These are phyloP conservation scores for Fundulus diaphanus DNA, from an alignment of 2,797 vertebrate species.

Conservation along the genomic window DNA sequence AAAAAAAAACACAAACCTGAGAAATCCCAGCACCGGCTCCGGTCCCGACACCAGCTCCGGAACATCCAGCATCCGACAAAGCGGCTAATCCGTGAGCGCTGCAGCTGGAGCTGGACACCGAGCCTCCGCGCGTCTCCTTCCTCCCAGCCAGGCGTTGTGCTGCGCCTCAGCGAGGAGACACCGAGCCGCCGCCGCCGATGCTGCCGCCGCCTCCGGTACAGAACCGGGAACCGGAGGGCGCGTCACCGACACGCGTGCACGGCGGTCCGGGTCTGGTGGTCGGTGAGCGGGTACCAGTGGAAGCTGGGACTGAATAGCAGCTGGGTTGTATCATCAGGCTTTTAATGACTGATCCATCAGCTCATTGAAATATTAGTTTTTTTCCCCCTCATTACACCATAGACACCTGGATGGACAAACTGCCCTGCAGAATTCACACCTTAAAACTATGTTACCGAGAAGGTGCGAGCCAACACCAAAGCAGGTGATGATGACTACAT, in stretches of 20 bases:
- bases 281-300: not conserved
- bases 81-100: slow-evolving; percentile 14
- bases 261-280: slow-evolving; percentile 16
- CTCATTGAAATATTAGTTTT: no score
- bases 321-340: not conserved
- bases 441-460: not conserved
- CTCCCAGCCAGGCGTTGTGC: slow-evolving; percentile 28
- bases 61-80: not conserved
- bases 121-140: slow-evolving; percentile 13
- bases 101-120: slow-evolving; percentile 15
- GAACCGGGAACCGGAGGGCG: slow-evolving; percentile 49
- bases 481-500: not conserved
- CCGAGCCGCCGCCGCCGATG: slow-evolving; percentile 18
- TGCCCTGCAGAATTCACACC: no score
- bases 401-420: no score
- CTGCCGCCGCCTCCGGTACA: slow-evolving; percentile 42
- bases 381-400: no score
- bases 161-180: slow-evolving; percentile 28
- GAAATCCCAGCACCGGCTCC: slow-evolving; percentile 16
- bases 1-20: not conserved
- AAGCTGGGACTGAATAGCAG: not conserved
- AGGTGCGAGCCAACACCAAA: not conserved
- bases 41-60: slow-evolving; percentile 10
- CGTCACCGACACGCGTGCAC: slow-evolving; percentile 52
- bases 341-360: not conserved